Conservation (phyloP, 2,113 vertebrate species). For the Hucho hucho region DNA sequence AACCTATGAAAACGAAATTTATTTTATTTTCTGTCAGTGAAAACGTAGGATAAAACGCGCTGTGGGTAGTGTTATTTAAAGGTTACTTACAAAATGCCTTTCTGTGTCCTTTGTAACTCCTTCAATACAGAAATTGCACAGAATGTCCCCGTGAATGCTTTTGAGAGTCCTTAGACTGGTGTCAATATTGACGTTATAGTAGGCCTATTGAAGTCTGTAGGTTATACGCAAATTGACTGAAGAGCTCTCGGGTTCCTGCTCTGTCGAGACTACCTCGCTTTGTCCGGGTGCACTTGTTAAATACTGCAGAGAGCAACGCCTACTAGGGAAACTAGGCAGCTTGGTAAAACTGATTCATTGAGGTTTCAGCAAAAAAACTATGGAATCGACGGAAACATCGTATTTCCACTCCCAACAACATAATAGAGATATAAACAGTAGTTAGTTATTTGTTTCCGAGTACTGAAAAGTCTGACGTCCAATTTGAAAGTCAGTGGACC, state of each 20-base stretch:
- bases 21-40: background rate
- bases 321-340: slow-evolving; percentile 12
- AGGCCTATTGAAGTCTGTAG: background rate
- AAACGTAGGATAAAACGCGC: background rate
- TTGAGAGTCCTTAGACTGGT: background rate
- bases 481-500: too few species aligned
- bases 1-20: background rate
- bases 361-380: slow-evolving; percentile 40
- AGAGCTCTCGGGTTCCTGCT: background rate
- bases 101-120: background rate
- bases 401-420: slow-evolving; percentile 40
- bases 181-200: background rate
- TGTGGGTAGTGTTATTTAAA: background rate
- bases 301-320: slow-evolving; percentile 43
- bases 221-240: background rate
- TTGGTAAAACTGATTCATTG: slow-evolving; percentile 26
- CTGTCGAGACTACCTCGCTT: slow-evolving; percentile 15
- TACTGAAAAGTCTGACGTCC: too few species aligned
- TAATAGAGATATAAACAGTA: slow-evolving; percentile 11
- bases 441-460: background rate
- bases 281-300: slow-evolving; percentile 40
- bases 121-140: background rate
- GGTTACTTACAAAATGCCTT: background rate
- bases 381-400: slow-evolving; percentile 40
- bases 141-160: background rate